A percentile compares a stretch with the other conserved stretches of the same genome.
Conservation (phyloP, 1,140 invertebrate genomes). For the Tribolium castaneum region DNA sequence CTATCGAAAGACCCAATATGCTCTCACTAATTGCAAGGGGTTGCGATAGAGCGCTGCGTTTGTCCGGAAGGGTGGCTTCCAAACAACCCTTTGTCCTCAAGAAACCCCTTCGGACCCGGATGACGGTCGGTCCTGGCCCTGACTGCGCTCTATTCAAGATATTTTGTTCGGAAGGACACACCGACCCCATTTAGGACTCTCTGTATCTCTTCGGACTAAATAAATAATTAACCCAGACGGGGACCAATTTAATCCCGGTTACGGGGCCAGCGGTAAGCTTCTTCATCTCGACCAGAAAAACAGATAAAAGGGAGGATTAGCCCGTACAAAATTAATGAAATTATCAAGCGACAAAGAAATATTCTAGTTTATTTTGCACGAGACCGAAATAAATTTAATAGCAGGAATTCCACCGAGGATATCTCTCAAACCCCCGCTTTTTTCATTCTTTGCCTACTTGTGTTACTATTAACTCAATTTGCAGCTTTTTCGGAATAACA, state of each 20-base stretch:
- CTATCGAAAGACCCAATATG: slow-evolving; percentile 49
- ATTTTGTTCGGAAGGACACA: slow-evolving; percentile 12
- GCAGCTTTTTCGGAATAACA: neutral
- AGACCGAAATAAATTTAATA: neutral
- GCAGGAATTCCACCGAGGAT: neutral
- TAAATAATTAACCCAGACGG: slow-evolving; percentile 25
- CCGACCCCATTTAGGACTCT: slow-evolving; percentile 21
- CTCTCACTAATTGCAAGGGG: slow-evolving; percentile 51
- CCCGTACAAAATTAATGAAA: neutral
- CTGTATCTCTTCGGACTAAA: slow-evolving; percentile 29
- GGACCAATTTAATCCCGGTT: neutral
- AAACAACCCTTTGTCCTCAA: slow-evolving; percentile 58
- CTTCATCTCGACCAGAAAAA: neutral
- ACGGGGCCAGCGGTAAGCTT: neutral
- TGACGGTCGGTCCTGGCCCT: slow-evolving; percentile 21
- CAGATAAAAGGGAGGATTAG: neutral
- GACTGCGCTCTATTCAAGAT: slow-evolving; percentile 20
- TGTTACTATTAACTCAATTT: neutral
- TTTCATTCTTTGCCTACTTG: neutral
- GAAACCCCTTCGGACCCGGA: slow-evolving; percentile 47
- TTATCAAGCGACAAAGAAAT: neutral
- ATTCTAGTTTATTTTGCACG: neutral
- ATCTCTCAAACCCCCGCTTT: neutral
- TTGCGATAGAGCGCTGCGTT: slow-evolving; percentile 23
- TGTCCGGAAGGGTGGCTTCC: slow-evolving; percentile 47